A percentile compares a stretch with the other conserved stretches of the same genome.
These are phyloP conservation scores for Cancer borealis DNA, from an alignment of 2,888 invertebrate genomes.

Conservation along the genomic window DNA sequence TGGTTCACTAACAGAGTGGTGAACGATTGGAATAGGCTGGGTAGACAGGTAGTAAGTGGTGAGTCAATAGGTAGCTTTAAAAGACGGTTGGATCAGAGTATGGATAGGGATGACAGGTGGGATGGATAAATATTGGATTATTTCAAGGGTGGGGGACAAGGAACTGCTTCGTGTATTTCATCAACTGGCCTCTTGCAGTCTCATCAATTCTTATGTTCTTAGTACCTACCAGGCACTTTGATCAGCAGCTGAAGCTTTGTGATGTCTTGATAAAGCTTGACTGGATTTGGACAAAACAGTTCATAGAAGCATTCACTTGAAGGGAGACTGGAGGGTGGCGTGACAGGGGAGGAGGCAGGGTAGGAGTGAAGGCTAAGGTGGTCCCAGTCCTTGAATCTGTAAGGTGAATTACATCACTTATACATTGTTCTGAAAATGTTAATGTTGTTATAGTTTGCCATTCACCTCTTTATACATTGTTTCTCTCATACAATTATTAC, in stretches of 20 bases:
- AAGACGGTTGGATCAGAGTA: no score
- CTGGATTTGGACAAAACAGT: slow-evolving; percentile 71
- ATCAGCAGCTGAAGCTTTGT: slow-evolving; percentile 69
- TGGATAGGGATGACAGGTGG: no score
- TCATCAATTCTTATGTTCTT: no score
- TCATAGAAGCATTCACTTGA: slow-evolving; percentile 63
- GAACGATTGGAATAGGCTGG: no score
- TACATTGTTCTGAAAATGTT: background rate
- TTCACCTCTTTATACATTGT: background rate
- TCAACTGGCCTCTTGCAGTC: no score
- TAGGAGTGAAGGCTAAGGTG: slow-evolving; percentile 70
- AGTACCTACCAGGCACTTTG: slow-evolving; percentile 70
- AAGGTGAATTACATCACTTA: background rate
- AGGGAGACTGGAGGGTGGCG: slow-evolving; percentile 33
- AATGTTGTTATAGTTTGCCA: background rate
- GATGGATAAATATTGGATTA: no score
- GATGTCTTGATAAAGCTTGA: slow-evolving; percentile 73
- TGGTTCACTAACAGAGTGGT: no score
- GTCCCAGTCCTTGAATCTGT: slow-evolving; percentile 70
- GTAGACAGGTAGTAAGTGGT: no score
- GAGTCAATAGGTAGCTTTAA: no score
- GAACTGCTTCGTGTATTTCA: no score
- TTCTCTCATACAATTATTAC: background rate
- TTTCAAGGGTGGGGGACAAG: no score
- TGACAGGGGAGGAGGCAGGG: slow-evolving; percentile 31